phyloP scores from a whole-genome alignment of 2,888 invertebrate species.

The Ectemnius cavifrons region DNA sequence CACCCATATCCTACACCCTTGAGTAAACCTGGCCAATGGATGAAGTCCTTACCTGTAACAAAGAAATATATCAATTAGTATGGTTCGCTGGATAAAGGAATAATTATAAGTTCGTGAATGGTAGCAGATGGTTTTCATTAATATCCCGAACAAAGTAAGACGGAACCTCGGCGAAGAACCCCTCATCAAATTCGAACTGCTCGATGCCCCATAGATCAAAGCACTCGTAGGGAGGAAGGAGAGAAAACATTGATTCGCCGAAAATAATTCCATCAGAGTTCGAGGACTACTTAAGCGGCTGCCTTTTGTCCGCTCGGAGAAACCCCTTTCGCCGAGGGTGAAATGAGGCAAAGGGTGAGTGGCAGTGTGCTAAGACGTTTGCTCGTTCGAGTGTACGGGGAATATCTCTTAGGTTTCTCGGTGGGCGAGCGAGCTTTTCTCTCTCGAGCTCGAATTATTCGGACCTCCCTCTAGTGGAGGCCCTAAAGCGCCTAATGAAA shows the following conservation, averaged over 20 bases:
- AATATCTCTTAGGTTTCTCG: slow-evolving; percentile 48
- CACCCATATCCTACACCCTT: slow-evolving; percentile 8
- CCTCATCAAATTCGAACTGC: background rate
- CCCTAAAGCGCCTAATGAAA: slow-evolving; percentile 69
- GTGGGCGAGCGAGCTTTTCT: slow-evolving; percentile 5
- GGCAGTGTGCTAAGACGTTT: slow-evolving; percentile 42
- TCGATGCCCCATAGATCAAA: background rate
- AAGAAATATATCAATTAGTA: slow-evolving; percentile 27
- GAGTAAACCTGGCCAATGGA: slow-evolving; percentile 19
- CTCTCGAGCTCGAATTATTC: slow-evolving; percentile 27
- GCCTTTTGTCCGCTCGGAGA: slow-evolving; percentile 22
- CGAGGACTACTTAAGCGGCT: slow-evolving; percentile 12
- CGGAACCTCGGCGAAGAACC: no score
- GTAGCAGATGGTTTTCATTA: background rate
- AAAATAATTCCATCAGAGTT: slow-evolving; percentile 25
- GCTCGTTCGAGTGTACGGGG: slow-evolving; percentile 39
- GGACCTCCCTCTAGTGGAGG: slow-evolving; percentile 31
- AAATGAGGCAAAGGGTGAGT: background rate
- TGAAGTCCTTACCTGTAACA: slow-evolving; percentile 38
- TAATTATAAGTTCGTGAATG: background rate
- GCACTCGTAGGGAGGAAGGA: background rate
- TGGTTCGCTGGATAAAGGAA: no score
- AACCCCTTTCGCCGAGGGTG: slow-evolving; percentile 28
- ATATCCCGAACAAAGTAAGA: background rate
- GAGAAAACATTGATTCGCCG: slow-evolving; percentile 14